Evolutionary conservation across 2,113 vertebrate genomes (phyloP).

Genomic region (Rhineura floridana): DNA sequence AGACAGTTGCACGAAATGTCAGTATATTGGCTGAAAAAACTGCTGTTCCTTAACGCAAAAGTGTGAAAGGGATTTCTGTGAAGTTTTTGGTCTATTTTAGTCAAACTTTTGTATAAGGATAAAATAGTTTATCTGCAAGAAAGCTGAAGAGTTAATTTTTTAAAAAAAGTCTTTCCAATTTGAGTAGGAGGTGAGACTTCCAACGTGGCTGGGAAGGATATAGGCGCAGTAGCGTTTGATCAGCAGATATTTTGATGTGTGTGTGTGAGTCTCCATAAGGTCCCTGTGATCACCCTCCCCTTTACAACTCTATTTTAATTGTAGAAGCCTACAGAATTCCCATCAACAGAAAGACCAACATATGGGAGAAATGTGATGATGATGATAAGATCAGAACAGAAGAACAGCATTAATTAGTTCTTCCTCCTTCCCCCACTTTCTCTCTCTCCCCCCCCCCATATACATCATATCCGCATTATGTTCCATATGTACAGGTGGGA

Average conservation of each 20-base stretch:
- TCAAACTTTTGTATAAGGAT: constrained; percentile 5
- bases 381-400: background rate
- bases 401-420: background rate
- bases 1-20: too few species aligned
- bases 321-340: background rate
- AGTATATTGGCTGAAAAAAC: too few species aligned
- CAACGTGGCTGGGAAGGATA: constrained; percentile 16
- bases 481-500: too few species aligned
- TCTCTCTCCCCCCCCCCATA: background rate
- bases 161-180: constrained; percentile 46
- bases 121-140: background rate
- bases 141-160: constrained; percentile 33
- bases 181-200: constrained; percentile 1
- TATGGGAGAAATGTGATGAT: background rate
- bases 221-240: constrained; percentile 44
- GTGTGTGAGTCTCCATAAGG: background rate
- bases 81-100: constrained; percentile 43
- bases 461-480: background rate
- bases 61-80: background rate
- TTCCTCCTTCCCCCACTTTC: too few species aligned
- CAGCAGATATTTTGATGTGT: constrained; percentile 34
- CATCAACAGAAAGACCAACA: background rate
- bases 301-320: background rate
- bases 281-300: background rate
- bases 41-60: too few species aligned